These are phyloP conservation scores for Nyleta sp. DNA, from an alignment of 2,888 invertebrate species.

Conservation along the genomic window DNA sequence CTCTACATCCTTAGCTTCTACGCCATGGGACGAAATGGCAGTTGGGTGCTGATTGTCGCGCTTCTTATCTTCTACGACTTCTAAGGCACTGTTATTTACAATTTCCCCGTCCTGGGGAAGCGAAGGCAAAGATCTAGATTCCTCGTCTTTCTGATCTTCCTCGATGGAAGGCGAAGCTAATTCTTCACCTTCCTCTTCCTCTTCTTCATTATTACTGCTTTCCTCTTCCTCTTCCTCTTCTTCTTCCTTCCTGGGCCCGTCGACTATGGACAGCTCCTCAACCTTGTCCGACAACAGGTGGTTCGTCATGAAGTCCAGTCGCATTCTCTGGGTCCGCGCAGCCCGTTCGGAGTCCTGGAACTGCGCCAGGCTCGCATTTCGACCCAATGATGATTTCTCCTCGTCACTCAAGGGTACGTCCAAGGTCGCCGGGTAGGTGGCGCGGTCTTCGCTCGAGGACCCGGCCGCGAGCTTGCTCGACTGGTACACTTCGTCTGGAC, in stretches of 20 bases:
- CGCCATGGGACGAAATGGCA: constrained; percentile 71
- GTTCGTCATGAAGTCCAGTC: constrained; percentile 81
- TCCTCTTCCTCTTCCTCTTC: constrained; percentile 29
- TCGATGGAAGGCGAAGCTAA: background rate
- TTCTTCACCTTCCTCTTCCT: constrained; percentile 16
- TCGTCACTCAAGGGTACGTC: constrained; percentile 84
- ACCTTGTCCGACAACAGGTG: constrained; percentile 75
- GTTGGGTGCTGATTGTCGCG: constrained; percentile 68
- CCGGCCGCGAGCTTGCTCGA: constrained; percentile 63
- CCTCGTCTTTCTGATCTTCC: background rate
- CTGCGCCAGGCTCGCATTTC: constrained; percentile 69
- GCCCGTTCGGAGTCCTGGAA: constrained; percentile 68
- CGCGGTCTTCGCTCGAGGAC: constrained; percentile 53
- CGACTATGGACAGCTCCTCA: constrained; percentile 57
- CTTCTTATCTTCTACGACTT: constrained; percentile 45
- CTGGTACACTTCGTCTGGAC: constrained; percentile 89
- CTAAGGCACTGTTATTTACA: constrained; percentile 65
- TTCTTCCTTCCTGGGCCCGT: constrained; percentile 43
- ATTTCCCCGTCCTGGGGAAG: constrained; percentile 47
- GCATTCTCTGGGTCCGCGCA: constrained; percentile 76
- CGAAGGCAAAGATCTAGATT: constrained; percentile 24
- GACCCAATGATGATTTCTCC: constrained; percentile 82
- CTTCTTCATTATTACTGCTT: constrained; percentile 18
- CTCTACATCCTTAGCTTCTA: constrained; percentile 65
- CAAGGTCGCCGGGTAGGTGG: constrained; percentile 77